phyloP scores from a whole-genome alignment of 2,113 vertebrate species.

The Labrus mixtus region DNA sequence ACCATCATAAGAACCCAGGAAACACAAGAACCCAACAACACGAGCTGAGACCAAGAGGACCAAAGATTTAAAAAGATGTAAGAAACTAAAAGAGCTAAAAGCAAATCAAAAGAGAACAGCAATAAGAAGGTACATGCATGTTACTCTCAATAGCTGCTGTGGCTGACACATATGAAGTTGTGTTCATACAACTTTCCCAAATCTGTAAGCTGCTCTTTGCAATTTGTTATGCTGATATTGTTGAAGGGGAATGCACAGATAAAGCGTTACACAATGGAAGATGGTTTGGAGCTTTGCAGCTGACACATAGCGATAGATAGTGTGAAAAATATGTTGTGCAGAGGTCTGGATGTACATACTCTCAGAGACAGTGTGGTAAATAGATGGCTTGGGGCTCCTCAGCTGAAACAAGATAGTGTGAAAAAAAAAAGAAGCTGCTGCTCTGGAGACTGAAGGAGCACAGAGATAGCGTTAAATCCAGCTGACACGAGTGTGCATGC shows the following conservation, averaged over 20 bases:
- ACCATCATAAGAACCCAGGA: too few relatives aligned
- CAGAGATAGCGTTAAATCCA: constrained; percentile 54
- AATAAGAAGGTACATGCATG: too few relatives aligned
- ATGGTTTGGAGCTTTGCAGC: constrained; percentile 15
- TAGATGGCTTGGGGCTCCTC: constrained; percentile 54
- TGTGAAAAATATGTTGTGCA: constrained; percentile 59
- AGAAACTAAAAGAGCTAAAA: too few relatives aligned
- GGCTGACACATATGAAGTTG: constrained; percentile 27
- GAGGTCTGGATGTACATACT: constrained; percentile 48
- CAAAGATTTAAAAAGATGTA: too few relatives aligned
- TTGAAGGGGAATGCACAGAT: constrained; percentile 3
- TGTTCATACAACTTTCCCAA: constrained; percentile 19
- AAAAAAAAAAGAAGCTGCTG: constrained; percentile 23
- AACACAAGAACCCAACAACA: too few relatives aligned
- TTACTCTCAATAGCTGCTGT: constrained; percentile 4
- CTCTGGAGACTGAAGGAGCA: constrained; percentile 38
- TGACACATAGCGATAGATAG: constrained; percentile 28
- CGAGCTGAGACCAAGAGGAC: too few relatives aligned
- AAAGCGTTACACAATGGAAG: constrained; percentile 45
- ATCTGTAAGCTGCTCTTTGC: constrained; percentile 10
- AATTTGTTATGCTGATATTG: constrained; percentile 32
- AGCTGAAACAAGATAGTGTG: constrained; percentile 52
- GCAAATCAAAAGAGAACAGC: too few relatives aligned
- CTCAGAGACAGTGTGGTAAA: constrained; percentile 58
- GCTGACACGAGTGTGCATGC: constrained; percentile 46